Evolutionary conservation across 2,113 vertebrate genomes (phyloP), one percentile per base, ranked within the genome.

Genomic region (Agelaius phoeniceus): DNA sequence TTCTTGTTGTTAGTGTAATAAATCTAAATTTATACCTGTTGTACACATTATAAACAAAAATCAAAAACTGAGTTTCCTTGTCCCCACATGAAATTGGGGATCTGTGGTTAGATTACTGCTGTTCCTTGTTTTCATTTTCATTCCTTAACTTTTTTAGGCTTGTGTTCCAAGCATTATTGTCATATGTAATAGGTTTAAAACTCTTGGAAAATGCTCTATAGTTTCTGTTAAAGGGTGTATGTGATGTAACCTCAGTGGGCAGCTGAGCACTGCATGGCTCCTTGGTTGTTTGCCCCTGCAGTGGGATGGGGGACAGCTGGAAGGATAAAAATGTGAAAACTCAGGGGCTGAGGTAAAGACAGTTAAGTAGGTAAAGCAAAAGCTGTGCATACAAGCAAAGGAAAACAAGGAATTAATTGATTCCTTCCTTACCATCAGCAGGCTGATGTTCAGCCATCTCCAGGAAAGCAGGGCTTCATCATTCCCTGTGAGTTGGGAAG

Each of bases 281-380:
- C 35, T 73, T 4, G 1, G 15, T 87, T 18, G 19, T 21, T 52
- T 66, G 8, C 4, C 7, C 13, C 6, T 20, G 6, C 35, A 59
- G 26, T 43, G 39, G 17, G 27, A 27, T 43, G 18, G 20, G 17
- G 20, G 30, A 62, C 16, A 44, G 23, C 16, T 68, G 65, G 28
- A 61, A 26, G 31, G 28, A 23, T 57, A 39, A 13, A 62, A 74
- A 10, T 49, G 16, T 1, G 4, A 49, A 71, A 89, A 75, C 17
- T 58, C 2, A 0, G 2, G 0, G 2, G 5, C 28, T 73, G 52
- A 65, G 35, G n/a, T 87, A 22, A 76, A 84, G 31, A 28, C 26
- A 6, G 9, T 52, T 80, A 69, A 71, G 43, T 27, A 80, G 48
- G 35, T n/a, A 65, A 81, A 78, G 23, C 65, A 61, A 61, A 90